Base-by-base conservation (phyloP, 2,888 invertebrate genomes). In the Globia sparganii region DNA sequence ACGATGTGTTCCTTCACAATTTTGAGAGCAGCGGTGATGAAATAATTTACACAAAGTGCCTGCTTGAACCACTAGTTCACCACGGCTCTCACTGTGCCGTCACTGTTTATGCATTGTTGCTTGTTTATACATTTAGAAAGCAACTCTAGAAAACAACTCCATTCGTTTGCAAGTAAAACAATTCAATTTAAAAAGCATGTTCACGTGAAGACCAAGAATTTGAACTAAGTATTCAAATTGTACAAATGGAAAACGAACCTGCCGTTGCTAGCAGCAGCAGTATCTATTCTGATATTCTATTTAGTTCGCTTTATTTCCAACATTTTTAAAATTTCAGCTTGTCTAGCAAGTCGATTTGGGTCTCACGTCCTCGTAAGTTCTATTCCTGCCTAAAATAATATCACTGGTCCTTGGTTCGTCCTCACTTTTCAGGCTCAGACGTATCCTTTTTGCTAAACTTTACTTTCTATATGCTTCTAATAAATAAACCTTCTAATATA, bases 151-250 rank as follows among this genome's bases (percentile, higher is more conserved):
- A 77, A 73, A 82, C 79, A 71, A 78, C 49, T 80, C n/a, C 53
- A 59, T 72, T 85, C 72, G 75, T 74, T 78, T 83, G 56, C 71
- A 85, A 83, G 84, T 86, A 85, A 88, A 90, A 89, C 90, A 88
- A 91, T 91, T 91, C 90, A 90, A 92, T 92, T 91, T 89, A 83
- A 90, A 90, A 88, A 84, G 88, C 87, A 90, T 85, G 86, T 85
- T 86, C 85, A 85, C 75, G 81, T 86, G 84, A 78, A 78, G 62
- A 78, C 76, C 72, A 79, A 79, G 90, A 90, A 90, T 91, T 89
- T 88, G 81, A 88, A 88, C 87, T 88, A 90, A 83, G 67, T 83
- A 82, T 89, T 89, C 88, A 83, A 89, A 86, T 87, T 81, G 83
- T 80, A 78, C 78, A 76, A 83, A 85, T 80, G 78, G 72, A 78